Evolutionary conservation across 2,888 invertebrate genomes (phyloP), one percentile per base, ranked within the genome.

Genomic region (Agrotis exclamationis): DNA sequence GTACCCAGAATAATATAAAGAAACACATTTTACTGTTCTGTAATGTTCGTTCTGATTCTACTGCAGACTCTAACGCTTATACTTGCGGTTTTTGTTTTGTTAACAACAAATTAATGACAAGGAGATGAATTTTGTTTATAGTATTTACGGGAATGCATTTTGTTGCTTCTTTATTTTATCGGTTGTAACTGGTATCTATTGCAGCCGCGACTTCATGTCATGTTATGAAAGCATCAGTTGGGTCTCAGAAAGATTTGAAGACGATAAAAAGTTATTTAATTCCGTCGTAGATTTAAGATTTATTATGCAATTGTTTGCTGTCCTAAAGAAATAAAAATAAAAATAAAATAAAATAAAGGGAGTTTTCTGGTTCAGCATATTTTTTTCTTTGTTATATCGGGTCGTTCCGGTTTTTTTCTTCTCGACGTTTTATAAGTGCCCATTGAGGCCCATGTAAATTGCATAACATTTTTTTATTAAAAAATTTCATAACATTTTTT

Each of bases 121-220:
- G 18, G 18, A 18, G 5, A 54, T 54, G 22, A 18, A 28, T 20
- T 20, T 18, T 18, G 18, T 54, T 24, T 54, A 16, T 54, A 11
- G 18, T 28, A 3, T 54, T 6, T 54, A 28, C 18, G 7, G 28
- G 18, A 28, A 18, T 54, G 4, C 54, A 28, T 54, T 20, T 9
- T 54, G 9, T 53, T 28, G 24, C 11, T 24, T 28, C n/a, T 54
- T 28, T 28, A 11, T 54, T 11, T 5, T 28, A 5, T n/a, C 28
- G n/a, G 18, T 28, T 0, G 11, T 1, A 11, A n/a, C 2, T 2
- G 28, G 54, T 5, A 28, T 28, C 28, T n/a, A n/a, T 53, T 28
- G 47, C 16, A 73, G 77, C 13, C 2, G 6, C 0, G 22, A 18
- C 3, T 76, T 73, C 16, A 39, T 22, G 16, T n/a, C 69, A 3